A percentile compares a stretch with the other conserved stretches of the same genome.
These are phyloP conservation scores for Papilio elwesi DNA, from an alignment of 2,888 invertebrate genomes.

Conservation along the genomic window DNA sequence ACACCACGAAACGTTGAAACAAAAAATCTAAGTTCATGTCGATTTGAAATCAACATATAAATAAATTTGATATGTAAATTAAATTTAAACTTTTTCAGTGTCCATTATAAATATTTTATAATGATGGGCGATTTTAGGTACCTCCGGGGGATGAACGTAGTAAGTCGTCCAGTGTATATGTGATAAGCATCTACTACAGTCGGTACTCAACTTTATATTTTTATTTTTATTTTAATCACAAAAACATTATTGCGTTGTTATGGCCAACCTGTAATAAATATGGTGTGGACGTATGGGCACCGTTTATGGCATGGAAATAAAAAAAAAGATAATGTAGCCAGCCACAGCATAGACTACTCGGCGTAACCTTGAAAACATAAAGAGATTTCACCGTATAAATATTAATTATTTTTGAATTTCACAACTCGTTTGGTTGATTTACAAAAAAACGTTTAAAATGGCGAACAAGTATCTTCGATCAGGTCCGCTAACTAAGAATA, in stretches of 20 bases:
- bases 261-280: background rate
- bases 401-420: slow-evolving; percentile 72
- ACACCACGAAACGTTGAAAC: background rate
- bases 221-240: slow-evolving; percentile 9
- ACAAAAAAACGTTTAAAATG: slow-evolving; percentile 50
- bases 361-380: slow-evolving; percentile 68
- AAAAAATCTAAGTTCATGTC: slow-evolving; percentile 13
- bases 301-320: slow-evolving; percentile 39
- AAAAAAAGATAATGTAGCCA: slow-evolving; percentile 44
- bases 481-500: background rate
- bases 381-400: slow-evolving; percentile 74
- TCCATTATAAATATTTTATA: background rate
- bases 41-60: slow-evolving; percentile 1
- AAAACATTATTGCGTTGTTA: background rate
- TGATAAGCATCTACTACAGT: too few relatives aligned
- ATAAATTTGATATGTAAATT: background rate
- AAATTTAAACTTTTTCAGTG: background rate
- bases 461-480: slow-evolving; percentile 42
- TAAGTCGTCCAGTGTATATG: background rate
- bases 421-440: slow-evolving; percentile 74
- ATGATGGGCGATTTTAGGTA: background rate
- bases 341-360: slow-evolving; percentile 51
- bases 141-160: background rate
- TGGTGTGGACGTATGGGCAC: background rate
- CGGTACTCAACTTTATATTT: too few relatives aligned